Conservation (phyloP, 2,113 vertebrate genomes). For the Carlito syrichta region DNA sequence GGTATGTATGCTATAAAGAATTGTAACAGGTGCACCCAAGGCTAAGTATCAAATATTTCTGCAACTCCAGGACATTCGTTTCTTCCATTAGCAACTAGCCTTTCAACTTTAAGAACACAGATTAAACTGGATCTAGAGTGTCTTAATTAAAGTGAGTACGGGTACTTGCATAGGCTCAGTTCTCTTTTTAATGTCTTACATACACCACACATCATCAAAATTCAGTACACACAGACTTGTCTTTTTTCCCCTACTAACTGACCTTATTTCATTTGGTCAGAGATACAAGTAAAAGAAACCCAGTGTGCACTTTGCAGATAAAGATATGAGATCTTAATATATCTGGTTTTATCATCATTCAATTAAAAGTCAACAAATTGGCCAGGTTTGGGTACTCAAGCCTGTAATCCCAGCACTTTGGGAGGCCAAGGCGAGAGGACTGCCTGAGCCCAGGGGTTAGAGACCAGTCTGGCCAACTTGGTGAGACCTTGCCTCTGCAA, state of each 20-base stretch:
- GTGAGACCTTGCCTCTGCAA: too few species aligned
- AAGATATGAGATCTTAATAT: neutral
- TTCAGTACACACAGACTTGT: neutral
- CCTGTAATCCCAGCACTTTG: too few species aligned
- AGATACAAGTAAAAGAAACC: neutral
- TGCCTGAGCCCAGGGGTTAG: too few species aligned
- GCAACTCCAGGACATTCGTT: conserved; percentile 60
- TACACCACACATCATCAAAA: conserved; percentile 62
- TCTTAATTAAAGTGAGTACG: conserved; percentile 80
- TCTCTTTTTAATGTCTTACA: conserved; percentile 70
- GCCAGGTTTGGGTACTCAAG: too few species aligned
- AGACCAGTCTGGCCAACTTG: too few species aligned
- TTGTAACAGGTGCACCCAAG: conserved; percentile 80
- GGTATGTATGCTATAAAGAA: conserved; percentile 78
- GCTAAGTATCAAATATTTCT: conserved; percentile 70
- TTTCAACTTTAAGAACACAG: conserved; percentile 77
- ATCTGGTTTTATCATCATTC: neutral
- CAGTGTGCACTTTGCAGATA: neutral
- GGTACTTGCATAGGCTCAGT: conserved; percentile 55
- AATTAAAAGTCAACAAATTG: conserved; percentile 18
- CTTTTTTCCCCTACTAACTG: neutral
- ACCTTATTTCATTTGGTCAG: conserved; percentile 1
- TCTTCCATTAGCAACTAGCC: conserved; percentile 70
- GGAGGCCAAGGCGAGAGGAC: too few species aligned
- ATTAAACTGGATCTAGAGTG: conserved; percentile 78